These are phyloP conservation scores for Thymelicus sylvestris DNA, from an alignment of 2,888 invertebrate species.

Conservation along the genomic window DNA sequence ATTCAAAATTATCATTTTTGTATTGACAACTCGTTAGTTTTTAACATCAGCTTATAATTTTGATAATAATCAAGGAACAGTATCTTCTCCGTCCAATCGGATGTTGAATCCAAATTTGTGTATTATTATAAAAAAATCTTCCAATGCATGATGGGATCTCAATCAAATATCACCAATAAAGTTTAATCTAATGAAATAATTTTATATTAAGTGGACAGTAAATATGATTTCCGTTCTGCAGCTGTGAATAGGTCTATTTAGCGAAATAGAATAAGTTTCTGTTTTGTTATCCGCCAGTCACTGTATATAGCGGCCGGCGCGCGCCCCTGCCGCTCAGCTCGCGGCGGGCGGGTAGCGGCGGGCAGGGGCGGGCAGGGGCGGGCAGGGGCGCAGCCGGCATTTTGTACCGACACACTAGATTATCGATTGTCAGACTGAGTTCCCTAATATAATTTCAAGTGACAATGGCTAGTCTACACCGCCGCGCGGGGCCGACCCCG, in stretches of 20 bases:
- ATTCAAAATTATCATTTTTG: neutral
- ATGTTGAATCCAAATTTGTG: slow-evolving; percentile 50
- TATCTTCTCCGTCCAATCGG: slow-evolving; percentile 48
- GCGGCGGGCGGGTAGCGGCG: neutral
- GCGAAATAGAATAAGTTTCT: slow-evolving; percentile 60
- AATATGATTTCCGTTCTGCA: slow-evolving; percentile 74
- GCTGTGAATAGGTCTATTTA: slow-evolving; percentile 77
- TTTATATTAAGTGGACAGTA: slow-evolving; percentile 58
- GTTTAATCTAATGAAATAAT: slow-evolving; percentile 42
- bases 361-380: neutral
- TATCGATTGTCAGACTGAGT: slow-evolving; percentile 62
- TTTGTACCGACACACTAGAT: slow-evolving; percentile 39
- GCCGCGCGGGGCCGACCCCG: slow-evolving; percentile 48
- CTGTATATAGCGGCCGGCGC: slow-evolving; percentile 18
- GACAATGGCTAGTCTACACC: slow-evolving; percentile 54
- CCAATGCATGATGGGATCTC: slow-evolving; percentile 70
- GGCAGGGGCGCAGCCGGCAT: slow-evolving; percentile 16
- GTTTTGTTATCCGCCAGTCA: slow-evolving; percentile 38
- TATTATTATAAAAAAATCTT: slow-evolving; percentile 53
- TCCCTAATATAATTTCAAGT: slow-evolving; percentile 50
- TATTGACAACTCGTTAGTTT: neutral
- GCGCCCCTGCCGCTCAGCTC: neutral
- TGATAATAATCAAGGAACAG: slow-evolving; percentile 35
- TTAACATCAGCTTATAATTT: neutral
- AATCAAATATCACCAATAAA: slow-evolving; percentile 56